Conservation (phyloP, 2,888 invertebrate genomes). For the Ectobius pallidus region DNA sequence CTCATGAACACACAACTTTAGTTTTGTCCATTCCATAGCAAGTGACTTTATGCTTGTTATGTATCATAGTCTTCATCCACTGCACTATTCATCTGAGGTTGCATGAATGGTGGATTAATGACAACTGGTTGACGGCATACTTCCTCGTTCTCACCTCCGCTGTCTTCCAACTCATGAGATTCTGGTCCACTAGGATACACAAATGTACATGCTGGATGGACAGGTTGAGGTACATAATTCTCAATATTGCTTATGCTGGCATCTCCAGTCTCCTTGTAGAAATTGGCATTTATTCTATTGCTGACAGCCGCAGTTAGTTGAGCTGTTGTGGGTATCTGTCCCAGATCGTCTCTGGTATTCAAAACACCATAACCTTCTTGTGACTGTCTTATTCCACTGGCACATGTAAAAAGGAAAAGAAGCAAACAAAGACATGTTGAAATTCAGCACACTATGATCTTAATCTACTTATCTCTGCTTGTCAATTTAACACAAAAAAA, state of each 20-base stretch:
- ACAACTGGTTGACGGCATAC: neutral
- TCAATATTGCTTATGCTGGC: conserved; percentile 13
- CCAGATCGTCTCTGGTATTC: neutral
- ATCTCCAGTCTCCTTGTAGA: conserved; percentile 30
- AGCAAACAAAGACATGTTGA: no score
- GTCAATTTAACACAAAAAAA: no score
- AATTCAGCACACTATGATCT: no score
- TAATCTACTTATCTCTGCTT: no score
- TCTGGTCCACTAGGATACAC: neutral
- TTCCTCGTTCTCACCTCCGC: neutral
- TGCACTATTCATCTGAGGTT: neutral
- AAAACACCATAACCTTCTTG: neutral
- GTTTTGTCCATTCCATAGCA: no score
- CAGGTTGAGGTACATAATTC: neutral
- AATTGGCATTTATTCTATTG: conserved; percentile 28
- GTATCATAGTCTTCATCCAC: conserved; percentile 41
- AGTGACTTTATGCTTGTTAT: no score
- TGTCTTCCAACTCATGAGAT: neutral
- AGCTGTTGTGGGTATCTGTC: neutral
- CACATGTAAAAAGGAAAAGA: no score
- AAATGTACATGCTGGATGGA: neutral
- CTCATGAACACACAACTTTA: no score
- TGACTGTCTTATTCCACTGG: neutral
- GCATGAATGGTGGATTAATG: neutral
- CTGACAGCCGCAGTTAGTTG: neutral